A percentile compares a stretch with the other conserved stretches of the same genome.
Conservation (phyloP, 2,797 vertebrate genomes). For the Acipenser ruthenus region DNA sequence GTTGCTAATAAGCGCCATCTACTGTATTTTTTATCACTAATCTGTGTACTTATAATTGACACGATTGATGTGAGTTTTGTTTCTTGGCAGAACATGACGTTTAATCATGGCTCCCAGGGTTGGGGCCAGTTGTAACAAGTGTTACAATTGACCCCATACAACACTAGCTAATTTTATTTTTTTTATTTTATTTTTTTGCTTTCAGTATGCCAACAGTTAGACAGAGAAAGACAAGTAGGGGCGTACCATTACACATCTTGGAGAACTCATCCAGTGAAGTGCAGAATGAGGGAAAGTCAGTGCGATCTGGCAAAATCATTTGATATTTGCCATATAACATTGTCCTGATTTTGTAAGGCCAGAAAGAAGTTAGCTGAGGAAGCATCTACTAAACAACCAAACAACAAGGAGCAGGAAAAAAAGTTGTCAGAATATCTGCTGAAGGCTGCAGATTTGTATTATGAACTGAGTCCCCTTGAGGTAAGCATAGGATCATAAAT, state of each 20-base stretch:
- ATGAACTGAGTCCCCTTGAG: conserved; percentile 9
- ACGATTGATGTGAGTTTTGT: too few species aligned
- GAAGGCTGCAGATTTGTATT: conserved; percentile 13
- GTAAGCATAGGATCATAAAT: conserved; percentile 6
- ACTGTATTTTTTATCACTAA: too few species aligned
- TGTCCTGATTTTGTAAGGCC: neutral
- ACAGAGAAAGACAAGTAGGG: neutral
- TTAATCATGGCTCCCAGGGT: conserved; percentile 18
- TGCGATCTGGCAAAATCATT: neutral
- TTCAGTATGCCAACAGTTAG: conserved; percentile 5
- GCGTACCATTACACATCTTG: neutral
- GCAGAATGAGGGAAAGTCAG: neutral
- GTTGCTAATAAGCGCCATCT: too few species aligned
- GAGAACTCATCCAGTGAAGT: conserved; percentile 4
- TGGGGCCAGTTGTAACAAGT: conserved; percentile 18
- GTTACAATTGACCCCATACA: conserved; percentile 14
- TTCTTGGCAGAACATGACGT: conserved; percentile 13
- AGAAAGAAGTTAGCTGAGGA: conserved; percentile 5
- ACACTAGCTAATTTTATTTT: neutral
- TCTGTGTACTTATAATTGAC: too few species aligned
- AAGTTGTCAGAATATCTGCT: conserved; percentile 11
- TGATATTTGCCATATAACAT: conserved; percentile 13
- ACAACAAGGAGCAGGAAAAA: conserved; percentile 11
- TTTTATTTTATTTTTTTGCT: neutral
- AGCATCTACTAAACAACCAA: neutral